phyloP scores from a whole-genome alignment of 2,888 invertebrate species.

The Leptopterna dolabrata region DNA sequence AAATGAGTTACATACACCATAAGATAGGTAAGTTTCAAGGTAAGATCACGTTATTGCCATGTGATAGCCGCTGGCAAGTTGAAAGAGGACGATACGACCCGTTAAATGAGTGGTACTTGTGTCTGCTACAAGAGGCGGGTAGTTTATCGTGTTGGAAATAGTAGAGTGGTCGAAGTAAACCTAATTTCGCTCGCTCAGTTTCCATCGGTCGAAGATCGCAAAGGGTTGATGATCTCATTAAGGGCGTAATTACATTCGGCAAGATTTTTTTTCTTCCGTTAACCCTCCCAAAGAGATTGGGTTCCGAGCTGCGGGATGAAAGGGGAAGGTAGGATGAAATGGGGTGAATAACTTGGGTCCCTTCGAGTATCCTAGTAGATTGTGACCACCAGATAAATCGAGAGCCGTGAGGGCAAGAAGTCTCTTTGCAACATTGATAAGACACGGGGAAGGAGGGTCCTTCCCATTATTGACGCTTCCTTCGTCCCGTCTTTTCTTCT shows the following conservation, averaged over 20 bases:
- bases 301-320: neutral
- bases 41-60: too few species aligned
- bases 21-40: too few species aligned
- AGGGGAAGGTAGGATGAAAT: neutral
- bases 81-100: too few species aligned
- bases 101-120: neutral
- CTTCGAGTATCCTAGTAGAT: slow-evolving; percentile 32
- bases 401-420: slow-evolving; percentile 48
- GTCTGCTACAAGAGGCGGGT: neutral
- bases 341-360: slow-evolving; percentile 29
- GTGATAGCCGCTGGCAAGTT: too few species aligned
- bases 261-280: slow-evolving; percentile 4
- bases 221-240: slow-evolving; percentile 43
- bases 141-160: neutral
- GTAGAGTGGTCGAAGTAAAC: slow-evolving; percentile 14
- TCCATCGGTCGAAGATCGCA: neutral
- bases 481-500: neutral
- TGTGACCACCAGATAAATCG: slow-evolving; percentile 54
- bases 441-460: slow-evolving; percentile 32
- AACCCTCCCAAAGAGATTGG: neutral
- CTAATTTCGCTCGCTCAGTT: neutral
- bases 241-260: slow-evolving; percentile 20
- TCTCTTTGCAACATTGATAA: slow-evolving; percentile 54
- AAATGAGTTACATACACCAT: too few species aligned
- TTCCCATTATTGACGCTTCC: slow-evolving; percentile 43